phyloP scores from a whole-genome alignment of 2,888 invertebrate species.

The Shargacucullia verbasci region DNA sequence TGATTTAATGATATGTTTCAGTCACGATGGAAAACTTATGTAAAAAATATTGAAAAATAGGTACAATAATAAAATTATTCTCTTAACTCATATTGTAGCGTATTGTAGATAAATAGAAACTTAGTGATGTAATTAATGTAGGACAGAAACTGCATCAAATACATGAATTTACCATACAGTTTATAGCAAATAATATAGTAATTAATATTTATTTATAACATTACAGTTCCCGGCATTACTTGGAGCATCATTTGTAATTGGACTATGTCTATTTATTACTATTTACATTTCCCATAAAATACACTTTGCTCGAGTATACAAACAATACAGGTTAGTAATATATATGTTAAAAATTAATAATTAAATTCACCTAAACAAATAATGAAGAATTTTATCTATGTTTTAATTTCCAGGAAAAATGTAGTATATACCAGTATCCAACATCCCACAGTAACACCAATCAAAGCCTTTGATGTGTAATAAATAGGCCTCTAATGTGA shows the following conservation, averaged over 20 bases:
- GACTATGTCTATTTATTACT: conserved; percentile 60
- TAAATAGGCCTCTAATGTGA: not conserved
- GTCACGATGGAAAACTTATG: not conserved
- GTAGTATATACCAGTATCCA: conserved; percentile 24
- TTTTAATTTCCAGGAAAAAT: conserved; percentile 41
- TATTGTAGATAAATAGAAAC: conserved; percentile 11
- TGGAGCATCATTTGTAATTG: conserved; percentile 62
- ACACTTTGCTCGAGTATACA: conserved; percentile 58
- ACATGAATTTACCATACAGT: not conserved
- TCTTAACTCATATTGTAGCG: conserved; percentile 4
- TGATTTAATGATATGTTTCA: conserved; percentile 14
- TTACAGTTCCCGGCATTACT: conserved; percentile 66
- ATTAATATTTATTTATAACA: conserved; percentile 16
- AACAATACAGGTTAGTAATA: conserved; percentile 42
- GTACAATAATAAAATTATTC: conserved; percentile 5
- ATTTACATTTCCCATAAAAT: conserved; percentile 66
- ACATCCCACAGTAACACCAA: conserved; percentile 7
- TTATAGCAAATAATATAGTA: not conserved
- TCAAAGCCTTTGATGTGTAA: conserved; percentile 21
- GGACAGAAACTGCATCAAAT: not conserved
- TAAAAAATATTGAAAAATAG: conserved; percentile 22
- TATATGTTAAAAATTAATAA: not conserved
- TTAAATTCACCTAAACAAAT: not conserved
- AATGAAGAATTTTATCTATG: not conserved
- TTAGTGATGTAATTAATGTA: not conserved